A percentile compares a stretch with the other conserved stretches of the same genome.
These are phyloP conservation scores for Noctua janthe DNA, from an alignment of 2,888 invertebrate genomes.

Conservation along the genomic window DNA sequence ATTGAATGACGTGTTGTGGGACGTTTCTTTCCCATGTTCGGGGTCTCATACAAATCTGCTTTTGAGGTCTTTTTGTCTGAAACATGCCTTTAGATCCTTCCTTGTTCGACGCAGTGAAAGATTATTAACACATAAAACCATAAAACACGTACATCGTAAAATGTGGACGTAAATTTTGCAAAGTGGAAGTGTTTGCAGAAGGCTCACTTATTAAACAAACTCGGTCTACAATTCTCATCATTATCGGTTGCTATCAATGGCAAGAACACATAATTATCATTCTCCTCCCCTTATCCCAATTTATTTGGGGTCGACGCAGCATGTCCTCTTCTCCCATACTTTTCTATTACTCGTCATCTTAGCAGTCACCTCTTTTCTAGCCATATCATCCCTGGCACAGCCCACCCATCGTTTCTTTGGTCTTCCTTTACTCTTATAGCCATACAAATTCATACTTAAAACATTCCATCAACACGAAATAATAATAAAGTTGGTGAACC, in stretches of 20 bases:
- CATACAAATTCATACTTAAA: too few species aligned
- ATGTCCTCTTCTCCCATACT: too few species aligned
- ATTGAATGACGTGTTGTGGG: not conserved
- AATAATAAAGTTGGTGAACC: not conserved
- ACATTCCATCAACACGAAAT: not conserved
- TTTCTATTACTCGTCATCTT: too few species aligned
- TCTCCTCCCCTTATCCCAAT: too few species aligned
- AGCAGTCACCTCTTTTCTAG: too few species aligned
- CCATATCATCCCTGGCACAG: too few species aligned
- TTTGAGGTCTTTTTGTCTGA: slow-evolving; percentile 20
- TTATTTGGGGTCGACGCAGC: too few species aligned
- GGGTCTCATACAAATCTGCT: slow-evolving; percentile 6
- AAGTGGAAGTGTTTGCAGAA: not conserved
- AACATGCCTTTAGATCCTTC: slow-evolving; percentile 11
- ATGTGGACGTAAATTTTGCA: slow-evolving; percentile 30
- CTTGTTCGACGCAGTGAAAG: slow-evolving; percentile 40
- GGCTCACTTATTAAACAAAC: not conserved
- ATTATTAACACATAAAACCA: slow-evolving; percentile 62
- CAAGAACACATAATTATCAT: not conserved
- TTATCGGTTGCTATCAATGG: not conserved
- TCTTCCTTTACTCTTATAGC: too few species aligned
- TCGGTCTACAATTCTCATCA: not conserved
- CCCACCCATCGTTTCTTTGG: too few species aligned
- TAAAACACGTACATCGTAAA: slow-evolving; percentile 70
- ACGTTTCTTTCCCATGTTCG: slow-evolving; percentile 2